Conservation (phyloP, 2,888 invertebrate species). For the Ectropis crepuscularia region DNA sequence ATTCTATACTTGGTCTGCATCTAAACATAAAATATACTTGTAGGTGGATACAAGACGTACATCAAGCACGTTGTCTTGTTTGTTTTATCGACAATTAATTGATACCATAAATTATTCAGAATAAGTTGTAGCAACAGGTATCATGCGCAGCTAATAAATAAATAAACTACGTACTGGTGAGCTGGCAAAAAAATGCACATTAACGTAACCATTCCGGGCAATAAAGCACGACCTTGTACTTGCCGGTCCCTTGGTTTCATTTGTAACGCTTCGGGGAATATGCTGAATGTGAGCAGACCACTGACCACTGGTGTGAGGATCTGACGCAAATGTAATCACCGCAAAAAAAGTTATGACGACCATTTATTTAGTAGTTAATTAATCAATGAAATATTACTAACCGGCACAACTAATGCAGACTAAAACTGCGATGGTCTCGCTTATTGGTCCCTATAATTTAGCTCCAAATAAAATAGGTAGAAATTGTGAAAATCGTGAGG, state of each 20-base stretch:
- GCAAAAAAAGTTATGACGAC: neutral
- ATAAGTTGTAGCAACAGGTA: conserved; percentile 16
- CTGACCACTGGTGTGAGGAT: conserved; percentile 2
- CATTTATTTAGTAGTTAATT: neutral
- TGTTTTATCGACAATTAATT: conserved; percentile 20
- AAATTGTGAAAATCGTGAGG: too few species aligned
- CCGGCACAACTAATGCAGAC: too few species aligned
- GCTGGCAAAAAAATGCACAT: conserved; percentile 35
- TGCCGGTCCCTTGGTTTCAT: conserved; percentile 36
- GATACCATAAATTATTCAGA: conserved; percentile 19
- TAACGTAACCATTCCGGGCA: conserved; percentile 41
- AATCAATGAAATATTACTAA: too few species aligned
- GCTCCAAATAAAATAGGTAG: too few species aligned
- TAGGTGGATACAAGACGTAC: too few species aligned
- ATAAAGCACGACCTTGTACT: conserved; percentile 44
- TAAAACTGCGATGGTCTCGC: too few species aligned
- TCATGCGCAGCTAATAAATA: conserved; percentile 11
- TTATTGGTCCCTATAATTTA: too few species aligned
- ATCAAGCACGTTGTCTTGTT: conserved; percentile 11
- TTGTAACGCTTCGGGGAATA: conserved; percentile 40
- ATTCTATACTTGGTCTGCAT: conserved; percentile 18
- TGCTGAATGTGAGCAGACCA: conserved; percentile 18
- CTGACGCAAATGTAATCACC: neutral
- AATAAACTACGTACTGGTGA: conserved; percentile 25
- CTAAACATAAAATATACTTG: conserved; percentile 4